Evolutionary conservation across 2,113 vertebrate species (phyloP).

Genomic region (Nestor notabilis): DNA sequence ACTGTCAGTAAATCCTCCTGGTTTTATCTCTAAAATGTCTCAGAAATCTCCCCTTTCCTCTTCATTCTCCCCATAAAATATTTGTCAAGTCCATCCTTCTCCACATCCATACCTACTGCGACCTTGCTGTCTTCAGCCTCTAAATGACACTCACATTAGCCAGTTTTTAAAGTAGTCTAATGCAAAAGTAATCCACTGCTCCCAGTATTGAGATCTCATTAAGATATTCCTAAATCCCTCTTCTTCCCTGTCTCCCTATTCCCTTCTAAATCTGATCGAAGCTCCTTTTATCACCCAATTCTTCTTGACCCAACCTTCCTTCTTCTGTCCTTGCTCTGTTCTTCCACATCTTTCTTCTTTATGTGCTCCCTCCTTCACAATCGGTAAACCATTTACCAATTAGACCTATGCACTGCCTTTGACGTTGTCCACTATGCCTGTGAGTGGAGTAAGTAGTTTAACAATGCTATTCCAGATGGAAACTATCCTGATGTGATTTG

Average conservation of each 20-base stretch:
- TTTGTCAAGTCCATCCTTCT: conserved; percentile 67
- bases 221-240: conserved; percentile 73
- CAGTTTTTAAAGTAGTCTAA: conserved; percentile 64
- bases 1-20: conserved; percentile 65
- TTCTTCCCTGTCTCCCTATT: conserved; percentile 59
- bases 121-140: conserved; percentile 65
- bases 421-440: neutral
- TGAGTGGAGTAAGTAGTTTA: neutral
- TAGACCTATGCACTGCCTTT: neutral
- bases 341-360: conserved; percentile 15
- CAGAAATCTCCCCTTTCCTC: conserved; percentile 55
- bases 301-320: conserved; percentile 51
- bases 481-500: neutral
- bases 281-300: conserved; percentile 58
- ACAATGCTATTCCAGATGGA: neutral
- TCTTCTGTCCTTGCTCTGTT: conserved; percentile 44
- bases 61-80: conserved; percentile 54
- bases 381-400: neutral
- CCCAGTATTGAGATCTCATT: conserved; percentile 70
- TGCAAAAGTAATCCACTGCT: conserved; percentile 73
- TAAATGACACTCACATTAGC: conserved; percentile 70
- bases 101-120: conserved; percentile 37
- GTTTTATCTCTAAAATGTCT: conserved; percentile 69
- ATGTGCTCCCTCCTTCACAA: neutral
- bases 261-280: conserved; percentile 70